Conservation (phyloP, 2,797 vertebrate species). For the Muraenolepis orangiensis region DNA sequence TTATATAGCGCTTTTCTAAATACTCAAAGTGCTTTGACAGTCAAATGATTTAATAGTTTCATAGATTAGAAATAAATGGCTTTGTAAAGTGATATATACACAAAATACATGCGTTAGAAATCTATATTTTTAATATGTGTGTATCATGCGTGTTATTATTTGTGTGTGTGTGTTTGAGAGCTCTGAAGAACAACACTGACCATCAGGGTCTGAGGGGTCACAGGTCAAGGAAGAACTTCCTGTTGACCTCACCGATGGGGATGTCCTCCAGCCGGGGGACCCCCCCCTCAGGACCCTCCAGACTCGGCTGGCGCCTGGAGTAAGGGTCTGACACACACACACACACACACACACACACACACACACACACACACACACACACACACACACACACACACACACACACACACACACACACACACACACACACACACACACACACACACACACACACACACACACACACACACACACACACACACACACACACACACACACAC, state of each 20-base stretch:
- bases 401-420: neutral
- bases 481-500: too few species aligned
- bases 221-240: conserved; percentile 77
- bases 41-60: too few species aligned
- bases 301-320: conserved; percentile 76
- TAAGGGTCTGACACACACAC: conserved; percentile 77
- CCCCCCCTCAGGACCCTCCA: conserved; percentile 70
- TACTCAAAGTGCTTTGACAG: too few species aligned
- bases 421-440: too few species aligned
- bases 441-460: conserved; percentile 1
- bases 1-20: too few species aligned
- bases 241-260: conserved; percentile 87
- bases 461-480: neutral
- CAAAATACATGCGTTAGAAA: too few species aligned
- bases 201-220: neutral
- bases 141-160: neutral
- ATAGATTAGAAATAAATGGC: too few species aligned
- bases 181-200: neutral
- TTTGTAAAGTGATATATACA: too few species aligned
- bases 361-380: neutral
- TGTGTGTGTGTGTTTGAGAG: neutral
- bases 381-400: neutral
- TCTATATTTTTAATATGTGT: neutral
- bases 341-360: conserved; percentile 6
- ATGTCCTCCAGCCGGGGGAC: conserved; percentile 84